Evolutionary conservation across 2,797 vertebrate species (phyloP), one percentile per base, ranked within the genome.

Genomic region (Microctenopoma lineatum): DNA sequence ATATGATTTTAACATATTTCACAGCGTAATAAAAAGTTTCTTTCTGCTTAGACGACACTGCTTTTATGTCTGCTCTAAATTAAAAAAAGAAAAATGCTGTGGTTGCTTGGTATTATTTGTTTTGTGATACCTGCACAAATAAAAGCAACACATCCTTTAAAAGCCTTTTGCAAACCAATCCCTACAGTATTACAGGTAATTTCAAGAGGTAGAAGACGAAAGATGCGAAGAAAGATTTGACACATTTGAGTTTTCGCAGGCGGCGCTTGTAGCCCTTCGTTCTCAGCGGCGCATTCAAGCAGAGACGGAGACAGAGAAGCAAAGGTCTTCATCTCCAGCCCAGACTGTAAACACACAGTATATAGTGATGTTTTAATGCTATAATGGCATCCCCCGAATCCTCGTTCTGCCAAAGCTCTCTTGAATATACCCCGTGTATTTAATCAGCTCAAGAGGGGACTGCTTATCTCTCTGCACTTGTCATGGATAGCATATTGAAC

Each of bases 401-500:
- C 64, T 73, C 60, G 50, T 78, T 69, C 67, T 87, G 74, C 86
- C 86, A 79, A 55, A 83, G 80, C 82, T 72, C 83, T 77, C 70
- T 81, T 87, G 80, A 84, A 89, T 86, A 72, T 65, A 83, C 75
- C 78, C 78, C 67, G 74, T 84, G 86, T 88, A 83, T 92, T 92
- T 92, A 93, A 92, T 93, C 92, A 91, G 88, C 90, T 91, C 79
- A 84, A 91, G 85, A 90, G 88, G 85, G 77, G 85, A 84, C 90
- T 89, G 87, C 90, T 91, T 92, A 90, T 92, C 90, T 91, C 82
- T 72, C 66, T 79, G 87, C 90, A 84, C 92, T 92, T 92, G 92
- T 92, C 92, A 92, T 89, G 91, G 90, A 90, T 87, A 92, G 89
- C 84, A 66, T 87, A 91, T 89, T 92, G 90, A 93, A 92, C 89